Evolutionary conservation across 2,113 vertebrate species (phyloP).

Genomic region (Albula glossodonta): DNA sequence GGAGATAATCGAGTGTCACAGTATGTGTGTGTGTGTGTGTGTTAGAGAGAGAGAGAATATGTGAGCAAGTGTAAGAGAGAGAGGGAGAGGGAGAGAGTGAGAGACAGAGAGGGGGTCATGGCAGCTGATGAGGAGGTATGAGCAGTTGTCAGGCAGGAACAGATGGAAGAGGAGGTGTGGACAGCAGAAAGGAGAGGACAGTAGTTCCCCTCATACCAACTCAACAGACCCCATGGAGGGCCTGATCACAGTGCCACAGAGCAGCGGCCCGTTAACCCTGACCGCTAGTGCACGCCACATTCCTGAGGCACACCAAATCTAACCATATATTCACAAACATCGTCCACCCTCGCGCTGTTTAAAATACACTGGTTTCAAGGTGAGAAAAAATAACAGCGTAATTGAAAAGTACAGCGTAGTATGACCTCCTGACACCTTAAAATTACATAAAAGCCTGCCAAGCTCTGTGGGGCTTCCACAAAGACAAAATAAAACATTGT

Average conservation of each 20-base stretch:
- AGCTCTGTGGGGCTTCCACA: not conserved
- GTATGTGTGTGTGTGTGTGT: not conserved
- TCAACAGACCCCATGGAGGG: not conserved
- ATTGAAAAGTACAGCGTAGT: not conserved
- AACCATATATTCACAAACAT: not conserved
- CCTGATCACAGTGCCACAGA: not conserved
- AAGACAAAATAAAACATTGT: not conserved
- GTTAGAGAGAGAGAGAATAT: not conserved
- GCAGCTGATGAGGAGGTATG: conserved; percentile 10
- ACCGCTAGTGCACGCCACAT: not conserved
- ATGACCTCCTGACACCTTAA: too few relatives aligned
- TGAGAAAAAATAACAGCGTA: not conserved
- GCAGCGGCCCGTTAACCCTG: not conserved
- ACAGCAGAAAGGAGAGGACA: conserved; percentile 29
- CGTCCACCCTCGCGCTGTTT: not conserved
- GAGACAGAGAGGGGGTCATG: conserved; percentile 34
- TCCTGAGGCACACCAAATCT: not conserved
- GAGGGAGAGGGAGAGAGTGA: not conserved
- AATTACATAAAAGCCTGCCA: not conserved
- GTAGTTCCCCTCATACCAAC: conserved; percentile 37
- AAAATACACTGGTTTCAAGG: not conserved
- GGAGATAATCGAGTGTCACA: too few relatives aligned
- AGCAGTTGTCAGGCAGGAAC: conserved; percentile 14
- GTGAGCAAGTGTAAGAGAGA: not conserved
- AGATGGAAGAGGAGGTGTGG: conserved; percentile 39